These are phyloP conservation scores for Eleginops maclovinus DNA, from an alignment of 2,113 vertebrate species.

Conservation along the genomic window DNA sequence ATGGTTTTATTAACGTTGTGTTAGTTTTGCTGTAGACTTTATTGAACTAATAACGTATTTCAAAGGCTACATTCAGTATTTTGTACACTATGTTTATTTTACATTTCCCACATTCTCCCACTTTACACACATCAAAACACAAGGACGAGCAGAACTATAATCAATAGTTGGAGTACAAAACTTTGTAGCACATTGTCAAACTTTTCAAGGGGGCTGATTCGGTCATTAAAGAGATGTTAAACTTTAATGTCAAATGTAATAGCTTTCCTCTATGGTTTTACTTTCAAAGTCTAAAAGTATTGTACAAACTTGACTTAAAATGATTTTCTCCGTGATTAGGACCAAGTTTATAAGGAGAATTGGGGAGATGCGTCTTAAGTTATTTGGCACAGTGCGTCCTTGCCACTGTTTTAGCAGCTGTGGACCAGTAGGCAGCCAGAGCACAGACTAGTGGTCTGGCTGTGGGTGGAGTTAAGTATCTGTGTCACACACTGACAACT, in stretches of 20 bases:
- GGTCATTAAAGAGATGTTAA: background rate
- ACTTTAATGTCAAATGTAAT: background rate
- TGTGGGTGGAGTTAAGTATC: conserved; percentile 75
- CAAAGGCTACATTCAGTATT: background rate
- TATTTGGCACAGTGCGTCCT: background rate
- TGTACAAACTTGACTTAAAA: background rate
- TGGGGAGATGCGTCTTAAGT: background rate
- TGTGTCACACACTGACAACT: conserved; percentile 71
- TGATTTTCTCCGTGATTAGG: background rate
- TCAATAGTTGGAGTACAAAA: background rate
- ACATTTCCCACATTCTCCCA: background rate
- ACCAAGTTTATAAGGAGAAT: background rate
- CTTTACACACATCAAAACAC: background rate
- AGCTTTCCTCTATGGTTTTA: background rate
- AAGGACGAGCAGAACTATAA: background rate
- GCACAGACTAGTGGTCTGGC: conserved; percentile 40
- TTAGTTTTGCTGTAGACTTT: background rate
- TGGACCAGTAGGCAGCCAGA: conserved; percentile 30
- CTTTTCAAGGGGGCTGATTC: background rate
- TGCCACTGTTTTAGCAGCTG: conserved; percentile 50
- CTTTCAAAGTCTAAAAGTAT: background rate
- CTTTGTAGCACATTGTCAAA: background rate
- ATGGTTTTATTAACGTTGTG: background rate
- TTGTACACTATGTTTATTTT: background rate
- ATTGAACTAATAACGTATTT: background rate